phyloP scores from a whole-genome alignment of 2,113 vertebrate species.

The human region DNA sequence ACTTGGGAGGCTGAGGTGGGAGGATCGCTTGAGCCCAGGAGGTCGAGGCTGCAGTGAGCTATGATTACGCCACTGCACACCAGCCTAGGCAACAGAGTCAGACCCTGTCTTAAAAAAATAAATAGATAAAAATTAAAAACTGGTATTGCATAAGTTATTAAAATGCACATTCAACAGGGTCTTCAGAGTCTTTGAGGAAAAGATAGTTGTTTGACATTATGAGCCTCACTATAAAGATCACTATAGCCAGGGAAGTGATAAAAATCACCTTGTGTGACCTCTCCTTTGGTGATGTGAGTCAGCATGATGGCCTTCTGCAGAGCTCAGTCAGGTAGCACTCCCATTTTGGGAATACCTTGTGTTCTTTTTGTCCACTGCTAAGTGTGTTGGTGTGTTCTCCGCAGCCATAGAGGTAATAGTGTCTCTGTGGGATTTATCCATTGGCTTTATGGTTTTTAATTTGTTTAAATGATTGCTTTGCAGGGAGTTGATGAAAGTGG shows the following conservation, averaged over 20 bases:
- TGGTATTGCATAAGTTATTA: background rate
- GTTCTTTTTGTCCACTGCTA: background rate
- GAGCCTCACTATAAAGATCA: background rate
- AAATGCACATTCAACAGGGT: background rate
- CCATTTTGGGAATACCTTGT: background rate
- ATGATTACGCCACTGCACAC: too few relatives aligned
- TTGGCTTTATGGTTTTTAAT: background rate
- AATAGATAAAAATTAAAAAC: too few relatives aligned
- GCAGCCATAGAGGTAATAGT: background rate
- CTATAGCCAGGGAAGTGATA: background rate
- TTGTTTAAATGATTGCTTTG: constrained; percentile 64
- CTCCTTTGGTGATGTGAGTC: too few relatives aligned
- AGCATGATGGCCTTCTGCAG: background rate
- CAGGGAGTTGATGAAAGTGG: constrained; percentile 91
- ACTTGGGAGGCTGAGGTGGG: background rate
- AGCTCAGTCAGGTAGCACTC: background rate
- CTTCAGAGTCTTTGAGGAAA: background rate
- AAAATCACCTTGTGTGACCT: background rate
- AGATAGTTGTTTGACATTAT: background rate
- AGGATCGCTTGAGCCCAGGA: too few relatives aligned
- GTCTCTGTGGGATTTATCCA: background rate
- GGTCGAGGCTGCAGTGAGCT: too few relatives aligned
- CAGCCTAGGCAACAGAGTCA: too few relatives aligned
- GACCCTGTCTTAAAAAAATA: too few relatives aligned
- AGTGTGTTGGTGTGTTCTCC: background rate